phyloP scores from a whole-genome alignment of 2,888 invertebrate genomes.

The Andrena trimmerana region DNA sequence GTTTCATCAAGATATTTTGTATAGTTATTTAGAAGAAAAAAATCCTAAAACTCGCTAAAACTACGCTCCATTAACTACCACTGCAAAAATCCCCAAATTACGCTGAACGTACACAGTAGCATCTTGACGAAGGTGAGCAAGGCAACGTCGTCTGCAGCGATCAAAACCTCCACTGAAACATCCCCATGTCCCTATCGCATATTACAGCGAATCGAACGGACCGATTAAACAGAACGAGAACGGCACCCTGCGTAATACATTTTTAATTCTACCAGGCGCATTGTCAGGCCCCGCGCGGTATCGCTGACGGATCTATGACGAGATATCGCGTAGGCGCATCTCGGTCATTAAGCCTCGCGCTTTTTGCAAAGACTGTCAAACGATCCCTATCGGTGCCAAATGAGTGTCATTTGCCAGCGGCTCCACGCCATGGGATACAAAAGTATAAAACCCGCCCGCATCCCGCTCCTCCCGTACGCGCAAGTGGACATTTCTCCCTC shows the following conservation, averaged over 20 bases:
- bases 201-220: constrained; percentile 22
- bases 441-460: constrained; percentile 30
- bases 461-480: constrained; percentile 24
- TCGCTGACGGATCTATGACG: constrained; percentile 82
- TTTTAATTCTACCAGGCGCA: constrained; percentile 80
- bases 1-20: too few relatives aligned
- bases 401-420: constrained; percentile 79
- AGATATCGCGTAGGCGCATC: constrained; percentile 82
- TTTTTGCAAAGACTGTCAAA: constrained; percentile 77
- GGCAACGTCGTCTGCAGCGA: background rate
- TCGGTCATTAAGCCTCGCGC: constrained; percentile 81
- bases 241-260: constrained; percentile 81
- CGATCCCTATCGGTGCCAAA: constrained; percentile 82
- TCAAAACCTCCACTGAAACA: background rate
- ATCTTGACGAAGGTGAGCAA: too few relatives aligned
- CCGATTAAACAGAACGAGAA: constrained; percentile 68
- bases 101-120: too few relatives aligned
- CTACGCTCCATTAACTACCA: too few relatives aligned
- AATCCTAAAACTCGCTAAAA: too few relatives aligned
- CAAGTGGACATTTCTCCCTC: constrained; percentile 20
- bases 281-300: constrained; percentile 75
- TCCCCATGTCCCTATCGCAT: constrained; percentile 18
- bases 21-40: too few relatives aligned
- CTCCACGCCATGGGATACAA: constrained; percentile 51
- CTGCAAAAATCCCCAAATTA: too few relatives aligned